These are phyloP conservation scores for Apis florea DNA, from an alignment of 1,140 invertebrate genomes.

Conservation along the genomic window DNA sequence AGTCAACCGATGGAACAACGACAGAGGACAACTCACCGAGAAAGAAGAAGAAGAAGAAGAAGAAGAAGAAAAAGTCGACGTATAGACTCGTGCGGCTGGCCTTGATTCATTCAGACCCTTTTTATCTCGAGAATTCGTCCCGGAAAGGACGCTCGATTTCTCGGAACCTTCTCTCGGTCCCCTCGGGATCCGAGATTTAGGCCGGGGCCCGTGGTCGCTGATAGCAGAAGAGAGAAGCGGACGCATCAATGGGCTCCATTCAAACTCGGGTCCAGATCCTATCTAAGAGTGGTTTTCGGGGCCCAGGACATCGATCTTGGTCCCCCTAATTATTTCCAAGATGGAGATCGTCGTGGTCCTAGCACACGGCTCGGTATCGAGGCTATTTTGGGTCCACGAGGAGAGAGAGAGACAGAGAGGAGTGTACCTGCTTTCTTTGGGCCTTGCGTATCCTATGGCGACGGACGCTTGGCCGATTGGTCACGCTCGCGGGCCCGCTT, in stretches of 20 bases:
- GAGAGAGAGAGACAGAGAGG: not conserved
- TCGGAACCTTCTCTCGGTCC: slow-evolving; percentile 68
- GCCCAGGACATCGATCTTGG: slow-evolving; percentile 78
- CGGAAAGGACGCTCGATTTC: slow-evolving; percentile 80
- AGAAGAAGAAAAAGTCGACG: slow-evolving; percentile 39
- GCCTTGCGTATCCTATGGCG: slow-evolving; percentile 21
- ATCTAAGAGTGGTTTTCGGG: slow-evolving; percentile 75
- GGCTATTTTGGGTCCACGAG: slow-evolving; percentile 53
- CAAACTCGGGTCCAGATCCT: slow-evolving; percentile 75
- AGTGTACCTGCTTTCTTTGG: slow-evolving; percentile 44
- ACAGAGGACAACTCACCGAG: not conserved
- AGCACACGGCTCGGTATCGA: slow-evolving; percentile 37
- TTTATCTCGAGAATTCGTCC: slow-evolving; percentile 81
- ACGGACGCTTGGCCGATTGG: slow-evolving; percentile 43
- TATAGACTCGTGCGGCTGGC: slow-evolving; percentile 62
- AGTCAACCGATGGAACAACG: not conserved
- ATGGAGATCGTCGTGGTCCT: slow-evolving; percentile 70
- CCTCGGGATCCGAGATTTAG: slow-evolving; percentile 52
- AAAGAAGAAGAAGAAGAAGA: not conserved
- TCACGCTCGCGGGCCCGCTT: slow-evolving; percentile 36
- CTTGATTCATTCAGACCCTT: slow-evolving; percentile 81
- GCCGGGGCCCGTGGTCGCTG: slow-evolving; percentile 53
- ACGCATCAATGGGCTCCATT: slow-evolving; percentile 79
- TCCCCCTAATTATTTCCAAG: slow-evolving; percentile 80
- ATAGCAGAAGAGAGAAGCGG: slow-evolving; percentile 59